These are phyloP conservation scores for Prosapia bicincta DNA, from an alignment of 2,888 invertebrate species.

Conservation along the genomic window DNA sequence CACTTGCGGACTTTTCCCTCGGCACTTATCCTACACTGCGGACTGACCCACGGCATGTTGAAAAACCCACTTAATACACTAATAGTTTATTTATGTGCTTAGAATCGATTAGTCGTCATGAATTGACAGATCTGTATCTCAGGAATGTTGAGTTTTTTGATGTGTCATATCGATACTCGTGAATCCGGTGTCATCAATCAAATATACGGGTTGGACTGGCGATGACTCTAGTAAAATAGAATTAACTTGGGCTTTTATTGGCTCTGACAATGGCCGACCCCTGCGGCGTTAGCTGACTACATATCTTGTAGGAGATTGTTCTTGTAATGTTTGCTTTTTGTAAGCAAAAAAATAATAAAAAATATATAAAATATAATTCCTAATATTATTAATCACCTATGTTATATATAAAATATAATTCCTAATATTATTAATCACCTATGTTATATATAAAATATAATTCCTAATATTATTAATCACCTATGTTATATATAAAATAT, in stretches of 20 bases:
- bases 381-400: too few species aligned
- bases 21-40: too few species aligned
- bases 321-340: not conserved
- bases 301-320: not conserved
- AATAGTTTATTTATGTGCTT: not conserved
- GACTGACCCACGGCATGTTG: too few species aligned
- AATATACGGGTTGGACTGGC: not conserved
- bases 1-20: too few species aligned
- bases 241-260: not conserved
- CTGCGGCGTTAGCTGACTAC: not conserved
- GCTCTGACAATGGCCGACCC: not conserved
- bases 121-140: not conserved
- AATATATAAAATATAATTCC: too few species aligned
- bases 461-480: too few species aligned
- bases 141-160: not conserved
- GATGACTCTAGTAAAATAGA: not conserved
- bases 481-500: too few species aligned
- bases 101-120: not conserved
- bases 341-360: not conserved
- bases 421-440: too few species aligned
- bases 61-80: not conserved
- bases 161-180: not conserved
- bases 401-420: too few species aligned
- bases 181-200: not conserved
- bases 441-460: too few species aligned